Evolutionary conservation across 2,113 vertebrate genomes (phyloP), one percentile per base, ranked within the genome.

Genomic region (Pygoscelis adeliae): DNA sequence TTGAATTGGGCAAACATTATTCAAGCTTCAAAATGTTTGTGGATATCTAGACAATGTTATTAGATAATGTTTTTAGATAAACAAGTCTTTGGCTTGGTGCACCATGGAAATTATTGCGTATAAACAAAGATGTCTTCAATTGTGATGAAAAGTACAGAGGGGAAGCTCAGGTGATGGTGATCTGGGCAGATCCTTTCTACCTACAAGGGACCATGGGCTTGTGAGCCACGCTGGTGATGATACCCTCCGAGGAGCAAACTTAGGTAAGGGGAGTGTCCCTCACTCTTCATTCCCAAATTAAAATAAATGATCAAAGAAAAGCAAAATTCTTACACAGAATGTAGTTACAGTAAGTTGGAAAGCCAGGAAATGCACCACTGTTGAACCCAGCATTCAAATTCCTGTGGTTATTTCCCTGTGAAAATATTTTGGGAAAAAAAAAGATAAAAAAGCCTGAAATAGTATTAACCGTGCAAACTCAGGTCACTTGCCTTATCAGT

Each of bases 151-250:
- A 81, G 55, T 19, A n/a, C 40, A 27, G 17, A 46, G 34, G n/a
- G 59, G 76, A 77, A 61, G 62, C 55, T 84, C 32, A 30, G 72
- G 65, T 42, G 34, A 50, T 12, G 25, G 36, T 32, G 56, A 32
- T 32, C 26, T 9, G 42, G 42, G 38, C 16, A 55, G 42, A 56
- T 40, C 38, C n/a, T 59, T 73, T 88, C 52, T 55, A 23, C 17
- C 15, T 46, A 4, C 15, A 30, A 58, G 46, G 72, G 46, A 93
- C 42, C 46, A 18, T 0, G 3, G 44, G 44, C 55, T 76, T 5
- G 8, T 25, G 30, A 76, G 56, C 63, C 25, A 6, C 0, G 0
- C 42, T 42, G 55, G 27, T 22, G 40, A 3, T 5, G 40, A 3
- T 5, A 14, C 1, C 40, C 38, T 50, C 27, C 3, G 6, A 46